Percentiles rank a stretch among this genome's conserved stretches.
These are phyloP conservation scores for Baryphthengus martii DNA, from an alignment of 2,113 vertebrate genomes.

Conservation along the genomic window DNA sequence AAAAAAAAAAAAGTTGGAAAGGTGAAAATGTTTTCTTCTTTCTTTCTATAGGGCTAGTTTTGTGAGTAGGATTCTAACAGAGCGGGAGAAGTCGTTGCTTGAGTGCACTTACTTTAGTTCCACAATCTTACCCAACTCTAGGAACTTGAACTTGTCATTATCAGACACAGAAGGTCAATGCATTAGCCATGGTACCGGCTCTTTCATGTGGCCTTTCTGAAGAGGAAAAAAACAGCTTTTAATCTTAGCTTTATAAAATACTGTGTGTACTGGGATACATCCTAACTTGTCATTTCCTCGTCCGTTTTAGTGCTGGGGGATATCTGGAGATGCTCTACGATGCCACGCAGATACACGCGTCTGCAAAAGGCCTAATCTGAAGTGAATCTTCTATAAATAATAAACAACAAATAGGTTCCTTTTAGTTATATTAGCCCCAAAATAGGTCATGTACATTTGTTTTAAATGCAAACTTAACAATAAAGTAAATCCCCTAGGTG, in stretches of 20 bases:
- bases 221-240: conserved; percentile 48
- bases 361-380: conserved; percentile 67
- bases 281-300: conserved; percentile 60
- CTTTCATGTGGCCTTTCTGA: conserved; percentile 49
- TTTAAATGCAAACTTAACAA: conserved; percentile 75
- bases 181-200: conserved; percentile 11
- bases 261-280: background rate
- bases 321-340: conserved; percentile 24
- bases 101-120: conserved; percentile 48
- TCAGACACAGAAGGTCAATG: conserved; percentile 36
- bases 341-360: conserved; percentile 41
- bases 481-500: conserved; percentile 71
- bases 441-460: conserved; percentile 72
- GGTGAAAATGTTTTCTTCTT: background rate
- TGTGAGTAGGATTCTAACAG: background rate
- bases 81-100: background rate
- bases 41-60: background rate
- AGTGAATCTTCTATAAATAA: conserved; percentile 80
- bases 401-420: conserved; percentile 78
- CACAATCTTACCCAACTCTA: conserved; percentile 20
- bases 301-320: conserved; percentile 21
- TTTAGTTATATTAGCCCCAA: conserved; percentile 75
- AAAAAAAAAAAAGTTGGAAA: background rate
- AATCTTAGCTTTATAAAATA: conserved; percentile 14
- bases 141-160: conserved; percentile 61